Base-by-base conservation (phyloP, 92 coral and sea anemone genomes). In the Zoanthus sansibaricus region DNA sequence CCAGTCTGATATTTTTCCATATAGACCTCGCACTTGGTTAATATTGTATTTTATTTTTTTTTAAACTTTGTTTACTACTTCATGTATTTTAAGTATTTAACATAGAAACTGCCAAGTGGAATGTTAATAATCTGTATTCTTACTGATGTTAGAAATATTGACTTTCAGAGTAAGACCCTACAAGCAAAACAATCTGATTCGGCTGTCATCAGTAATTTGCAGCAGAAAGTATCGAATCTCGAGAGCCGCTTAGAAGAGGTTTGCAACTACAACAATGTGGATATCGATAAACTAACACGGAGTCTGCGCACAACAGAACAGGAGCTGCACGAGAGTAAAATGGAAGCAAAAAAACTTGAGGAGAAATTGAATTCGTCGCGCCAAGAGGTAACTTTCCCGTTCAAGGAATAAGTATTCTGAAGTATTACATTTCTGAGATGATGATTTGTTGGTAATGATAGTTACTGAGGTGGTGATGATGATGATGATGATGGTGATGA, bases 281-380 rank as follows among this genome's bases (percentile, higher is more conserved):
- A 93, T 9, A 90, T 89, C 12, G n/a, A 69, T 18, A 71, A 48
- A 47, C 69, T 93, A 30, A 86, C 82, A 67, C 80, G 87, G 75
- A 93, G 89, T 52, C 85, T 94, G 14, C 94, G 90, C 37, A 90
- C 90, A 46, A 68, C 91, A 4, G 87, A 91, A n/a, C 89, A 91
- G 37, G 87, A 71, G 42, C 87, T 92, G 12, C 84, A 86, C 8
- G 87, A 90, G 66, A 88, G 92, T 73, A 92, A 92, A 21, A 52
- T 79, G 6, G 93, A 95, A 64, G 82, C 92, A 20, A 88, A 72
- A 46, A 79, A 73, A 78, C 87, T 97, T 87, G 95, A 97, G 85
- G 82, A 89, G 62, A 82, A 93, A 87, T 47, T 86, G 56, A 86
- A 75, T 77, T 79, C 93, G 10, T 77, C 90, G 45, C 92, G 91